phyloP scores from a whole-genome alignment of 2,797 vertebrate species.

The Bufotes viridis region DNA sequence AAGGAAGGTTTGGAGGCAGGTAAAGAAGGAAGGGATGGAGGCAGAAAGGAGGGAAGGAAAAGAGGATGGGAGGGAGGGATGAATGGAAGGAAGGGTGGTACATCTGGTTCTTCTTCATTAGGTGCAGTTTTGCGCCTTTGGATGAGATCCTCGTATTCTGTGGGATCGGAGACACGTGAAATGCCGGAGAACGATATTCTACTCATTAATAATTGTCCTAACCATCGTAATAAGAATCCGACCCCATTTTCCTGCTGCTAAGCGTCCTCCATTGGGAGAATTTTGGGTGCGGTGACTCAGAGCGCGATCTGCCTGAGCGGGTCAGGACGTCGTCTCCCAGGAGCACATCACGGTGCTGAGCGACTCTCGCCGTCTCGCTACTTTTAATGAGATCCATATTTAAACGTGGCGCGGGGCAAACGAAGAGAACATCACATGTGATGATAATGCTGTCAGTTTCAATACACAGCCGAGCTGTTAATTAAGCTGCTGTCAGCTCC shows the following conservation, averaged over 20 bases:
- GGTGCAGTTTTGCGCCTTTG: no score
- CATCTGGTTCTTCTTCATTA: no score
- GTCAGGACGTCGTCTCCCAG: not conserved
- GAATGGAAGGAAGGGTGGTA: not conserved
- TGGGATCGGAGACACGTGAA: no score
- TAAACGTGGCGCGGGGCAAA: not conserved
- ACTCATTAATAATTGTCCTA: not conserved
- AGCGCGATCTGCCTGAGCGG: not conserved
- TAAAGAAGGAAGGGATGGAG: no score
- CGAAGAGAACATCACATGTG: not conserved
- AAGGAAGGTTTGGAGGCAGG: no score
- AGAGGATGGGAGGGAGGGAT: not conserved
- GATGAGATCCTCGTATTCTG: no score
- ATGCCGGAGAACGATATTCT: no score
- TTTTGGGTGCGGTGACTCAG: not conserved
- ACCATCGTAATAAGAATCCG: not conserved
- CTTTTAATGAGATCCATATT: slow-evolving; percentile 53
- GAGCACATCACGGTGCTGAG: not conserved
- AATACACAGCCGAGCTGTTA: slow-evolving; percentile 6
- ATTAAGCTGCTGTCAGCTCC: slow-evolving; percentile 6
- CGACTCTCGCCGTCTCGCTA: not conserved
- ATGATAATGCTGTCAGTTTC: not conserved
- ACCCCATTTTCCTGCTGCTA: not conserved
- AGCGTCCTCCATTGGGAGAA: not conserved
- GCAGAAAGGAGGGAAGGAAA: not conserved